Evolutionary conservation across 2,888 invertebrate species (phyloP), one percentile per base, ranked within the genome.

Genomic region (Lamellibrachia satsuma): DNA sequence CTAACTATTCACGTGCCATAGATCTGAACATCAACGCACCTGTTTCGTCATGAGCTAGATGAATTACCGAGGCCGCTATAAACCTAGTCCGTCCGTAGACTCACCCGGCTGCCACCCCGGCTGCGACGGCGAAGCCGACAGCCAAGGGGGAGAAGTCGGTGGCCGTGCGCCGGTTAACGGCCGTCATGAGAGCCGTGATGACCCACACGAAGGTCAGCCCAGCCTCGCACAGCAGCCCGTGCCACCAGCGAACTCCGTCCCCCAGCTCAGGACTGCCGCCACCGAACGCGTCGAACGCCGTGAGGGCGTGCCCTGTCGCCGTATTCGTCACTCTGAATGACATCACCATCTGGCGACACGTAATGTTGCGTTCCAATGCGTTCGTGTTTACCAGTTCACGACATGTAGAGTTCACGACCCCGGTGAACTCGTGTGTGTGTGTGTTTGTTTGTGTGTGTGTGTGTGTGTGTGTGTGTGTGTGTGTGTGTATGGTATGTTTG

Each of bases 101-200:
- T 52, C 60, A 93, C 96, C 95, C 96, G 15, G 96, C 96, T 52
- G 96, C 93, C 60, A 96, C 96, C 94, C 95, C 96, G 6, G 95
- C 96, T 22, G 95, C 93, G 6, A 96, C 95, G 0, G 96, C 95
- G 60, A 96, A 95, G n/a, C 96, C 96, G 75, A 96, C 96, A 11
- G 96, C 96, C 6, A 96, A 93, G 1, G 96, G 96, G 7, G 96
- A 96, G n/a, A 96, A 93, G 0, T 95, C 93, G 60, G 95, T 95
- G 92, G 95, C 95, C 52, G 94, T 95, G 91, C 94, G 93, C 6
- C 94, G 94, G 93, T 97, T 96, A 1, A 96, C 96, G 3, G 97
- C 96, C 2, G 95, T 94, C 94, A 96, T 93, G 4, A 97, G 95
- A 27, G 97, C 96, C 0, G 96, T 95, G 27, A 96, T 95, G 6